Base-by-base conservation (phyloP, 2,113 vertebrate genomes). In the Chinchilla lanigera region DNA sequence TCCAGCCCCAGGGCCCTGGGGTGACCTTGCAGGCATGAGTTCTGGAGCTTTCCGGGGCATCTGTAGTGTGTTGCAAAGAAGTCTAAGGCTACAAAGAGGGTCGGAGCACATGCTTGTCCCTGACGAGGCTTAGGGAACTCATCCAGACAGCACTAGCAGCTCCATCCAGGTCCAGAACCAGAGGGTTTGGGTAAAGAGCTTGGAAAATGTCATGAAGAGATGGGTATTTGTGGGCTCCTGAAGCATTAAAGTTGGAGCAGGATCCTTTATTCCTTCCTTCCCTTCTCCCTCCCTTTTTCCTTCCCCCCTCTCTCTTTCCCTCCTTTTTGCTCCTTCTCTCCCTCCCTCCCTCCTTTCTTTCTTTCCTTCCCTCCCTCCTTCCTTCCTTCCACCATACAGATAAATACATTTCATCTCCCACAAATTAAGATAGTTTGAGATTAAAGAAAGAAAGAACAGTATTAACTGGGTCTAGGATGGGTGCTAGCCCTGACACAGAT, bases 361-460 rank as follows among this genome's bases (percentile, higher is more conserved):
- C 2, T 1, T 24, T 13, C 8, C 3, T 19, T 19, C 44, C 11
- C 24, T 30, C 2, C 38, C 5, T 30, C 26, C 11, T 16, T 30
- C 13, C 44, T 17, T 50, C 44, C 44, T 35, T 20, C 12, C 1
- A 63, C 16, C 22, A 75, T 38, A 61, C 4, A 94, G 38, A 35
- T 47, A 13, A 87, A 47, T 63, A 58, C 4, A 83, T 1, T 83
- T 52, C 33, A n/a, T 71, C 13, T 77, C n/a, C 33, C 35, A 84
- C 16, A 91, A 38, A 52, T 50, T 71, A 87, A 60, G 54, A 58
- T 12, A 33, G 78, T 63, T 54, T 83, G 35, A 91, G 60, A 77
- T 35, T 38, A 61, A 90, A 92, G 7, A 52, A 35, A 58, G 52
- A n/a, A 78, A 41, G 65, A 26, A 20, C 33, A 19, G 60, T 26